Base-by-base conservation (phyloP, 2,888 invertebrate species). In the Chouioia cunea region DNA sequence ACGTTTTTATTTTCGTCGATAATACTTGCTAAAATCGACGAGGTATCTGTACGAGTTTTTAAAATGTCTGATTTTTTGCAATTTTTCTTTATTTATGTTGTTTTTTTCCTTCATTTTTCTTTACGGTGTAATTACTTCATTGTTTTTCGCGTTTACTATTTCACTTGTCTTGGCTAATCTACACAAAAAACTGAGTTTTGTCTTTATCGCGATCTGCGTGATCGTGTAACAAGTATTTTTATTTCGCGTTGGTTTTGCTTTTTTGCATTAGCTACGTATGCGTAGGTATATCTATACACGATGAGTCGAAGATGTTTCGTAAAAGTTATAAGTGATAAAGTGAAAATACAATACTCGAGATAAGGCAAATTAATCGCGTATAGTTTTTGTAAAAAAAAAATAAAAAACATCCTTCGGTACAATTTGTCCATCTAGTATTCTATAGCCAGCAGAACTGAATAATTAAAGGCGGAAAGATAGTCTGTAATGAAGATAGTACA, bases 131-230 rank as follows among this genome's bases (percentile, higher is more conserved):
- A 18, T n/a, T 15, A 20, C 46, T 23, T 23, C 46, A 16, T 18
- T 59, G 15, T 62, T 23, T 43, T 44, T 63, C 46, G 6, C 16
- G 14, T 36, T 36, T 36, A 4, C 22, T 22, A 44, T 20, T 6
- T 15, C 15, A 1, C 4, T 18, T 1, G 18, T 46, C 15, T 47
- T 8, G 14, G 6, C 52, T 59, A 59, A 46, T 56, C 47, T 60
- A 62, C 62, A 48, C 67, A 62, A 59, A 66, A 52, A 43, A 22
- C 50, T n/a, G n/a, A 44, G 57, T 57, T 47, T 43, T 16, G 27
- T 6, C 27, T 27, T 27, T 27, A 27, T 6, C 36, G 36, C 36
- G 36, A 36, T 36, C 36, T 10, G 4, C 36, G 36, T 12, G 12
- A 4, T 36, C 36, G 12, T 36, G 12, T 6, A 36, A 6, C 2